Evolutionary conservation across 2,888 invertebrate species (phyloP).

Genomic region (Chrysotoxum bicinctum): DNA sequence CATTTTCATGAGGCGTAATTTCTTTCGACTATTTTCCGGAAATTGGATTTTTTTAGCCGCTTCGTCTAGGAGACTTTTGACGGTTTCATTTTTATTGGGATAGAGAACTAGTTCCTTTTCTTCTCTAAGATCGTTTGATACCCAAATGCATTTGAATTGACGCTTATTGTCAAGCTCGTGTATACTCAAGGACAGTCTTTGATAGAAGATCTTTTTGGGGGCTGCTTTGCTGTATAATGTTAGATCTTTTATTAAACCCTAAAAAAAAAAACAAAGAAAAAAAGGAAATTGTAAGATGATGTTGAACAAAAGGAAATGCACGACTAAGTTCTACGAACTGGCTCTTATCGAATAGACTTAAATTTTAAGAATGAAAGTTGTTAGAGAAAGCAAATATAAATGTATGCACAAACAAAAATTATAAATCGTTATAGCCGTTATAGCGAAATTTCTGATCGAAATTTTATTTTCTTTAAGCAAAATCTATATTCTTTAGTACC

Average conservation of each 20-base stretch:
- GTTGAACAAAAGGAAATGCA: background rate
- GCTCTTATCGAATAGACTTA: too few species aligned
- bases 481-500: too few species aligned
- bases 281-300: background rate
- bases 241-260: slow-evolving; percentile 89
- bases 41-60: slow-evolving; percentile 95
- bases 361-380: too few species aligned
- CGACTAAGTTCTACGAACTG: too few species aligned
- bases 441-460: too few species aligned
- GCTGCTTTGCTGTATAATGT: slow-evolving; percentile 93
- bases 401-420: too few species aligned
- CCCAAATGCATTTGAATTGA: slow-evolving; percentile 93
- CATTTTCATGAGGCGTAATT: slow-evolving; percentile 91
- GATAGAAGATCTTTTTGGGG: slow-evolving; percentile 97
- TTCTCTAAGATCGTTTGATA: slow-evolving; percentile 95
- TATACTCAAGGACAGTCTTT: slow-evolving; percentile 97
- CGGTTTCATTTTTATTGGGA: slow-evolving; percentile 96
- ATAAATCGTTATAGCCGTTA: too few species aligned
- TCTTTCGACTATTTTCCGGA: slow-evolving; percentile 92
- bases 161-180: slow-evolving; percentile 98
- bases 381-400: too few species aligned
- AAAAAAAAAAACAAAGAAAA: slow-evolving; percentile 11
- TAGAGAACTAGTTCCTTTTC: slow-evolving; percentile 97
- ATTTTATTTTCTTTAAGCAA: too few species aligned
- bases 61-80: slow-evolving; percentile 94